Conservation (phyloP, 2,113 vertebrate genomes). For the Pedetes capensis region DNA sequence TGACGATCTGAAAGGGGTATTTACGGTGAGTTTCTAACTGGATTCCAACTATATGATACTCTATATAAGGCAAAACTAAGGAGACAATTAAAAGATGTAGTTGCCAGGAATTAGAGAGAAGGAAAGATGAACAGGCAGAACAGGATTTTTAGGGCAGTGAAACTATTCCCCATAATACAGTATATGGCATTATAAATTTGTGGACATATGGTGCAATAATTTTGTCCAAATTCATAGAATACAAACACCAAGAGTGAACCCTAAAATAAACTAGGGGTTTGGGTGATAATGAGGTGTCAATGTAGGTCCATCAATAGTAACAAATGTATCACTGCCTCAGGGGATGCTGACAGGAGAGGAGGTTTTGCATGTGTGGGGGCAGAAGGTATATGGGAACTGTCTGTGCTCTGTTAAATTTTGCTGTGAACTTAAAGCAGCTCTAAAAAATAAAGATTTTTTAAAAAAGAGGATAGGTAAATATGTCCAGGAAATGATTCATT, state of each 20-base stretch:
- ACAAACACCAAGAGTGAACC: background rate
- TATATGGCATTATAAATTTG: background rate
- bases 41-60: background rate
- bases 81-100: background rate
- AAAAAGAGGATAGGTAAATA: background rate
- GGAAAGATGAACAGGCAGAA: background rate
- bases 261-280: background rate
- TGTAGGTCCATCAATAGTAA: background rate
- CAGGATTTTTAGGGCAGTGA: background rate
- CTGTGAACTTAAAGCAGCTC: background rate
- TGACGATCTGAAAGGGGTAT: background rate
- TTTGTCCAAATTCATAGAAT: background rate
- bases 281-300: background rate
- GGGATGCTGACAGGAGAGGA: rapidly evolving
- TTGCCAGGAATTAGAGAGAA: background rate
- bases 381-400: background rate
- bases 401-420: background rate
- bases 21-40: too few relatives aligned
- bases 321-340: background rate
- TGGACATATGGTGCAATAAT: too few relatives aligned
- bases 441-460: background rate
- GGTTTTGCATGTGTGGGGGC: too few relatives aligned
- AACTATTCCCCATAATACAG: background rate
- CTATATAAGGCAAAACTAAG: background rate
- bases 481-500: background rate